These are phyloP conservation scores for Hermetia illucens DNA, from an alignment of 1,140 invertebrate genomes.

Conservation along the genomic window DNA sequence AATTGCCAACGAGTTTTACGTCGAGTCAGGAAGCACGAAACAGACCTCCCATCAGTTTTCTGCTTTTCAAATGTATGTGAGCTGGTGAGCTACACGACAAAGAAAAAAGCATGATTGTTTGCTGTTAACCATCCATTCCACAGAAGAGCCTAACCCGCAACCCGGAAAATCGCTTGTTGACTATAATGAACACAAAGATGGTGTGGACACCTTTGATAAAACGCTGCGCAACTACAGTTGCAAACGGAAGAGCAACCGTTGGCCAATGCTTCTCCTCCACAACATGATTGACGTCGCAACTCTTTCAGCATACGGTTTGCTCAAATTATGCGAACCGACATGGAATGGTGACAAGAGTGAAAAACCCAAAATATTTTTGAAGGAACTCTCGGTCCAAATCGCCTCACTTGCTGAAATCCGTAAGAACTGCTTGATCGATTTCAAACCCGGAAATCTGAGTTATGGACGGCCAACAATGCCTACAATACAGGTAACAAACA, in stretches of 20 bases:
- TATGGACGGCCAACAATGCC: not conserved
- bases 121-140: constrained; percentile 6
- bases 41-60: not conserved
- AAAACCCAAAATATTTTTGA: not conserved
- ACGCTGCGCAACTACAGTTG: constrained; percentile 6
- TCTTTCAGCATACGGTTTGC: not conserved
- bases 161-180: constrained; percentile 9
- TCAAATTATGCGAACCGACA: not conserved
- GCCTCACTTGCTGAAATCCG: not conserved
- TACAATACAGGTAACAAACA: not conserved
- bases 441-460: too few species aligned
- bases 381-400: not conserved
- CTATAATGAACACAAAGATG: constrained; percentile 12
- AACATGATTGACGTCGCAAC: constrained; percentile 7
- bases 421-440: not conserved
- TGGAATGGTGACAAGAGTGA: not conserved
- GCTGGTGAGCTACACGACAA: constrained; percentile 4
- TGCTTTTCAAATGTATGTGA: not conserved
- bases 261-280: constrained; percentile 11
- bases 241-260: constrained; percentile 10
- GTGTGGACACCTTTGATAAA: constrained; percentile 11
- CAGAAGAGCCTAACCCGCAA: constrained; percentile 6
- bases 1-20: constrained; percentile 1
- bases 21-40: not conserved
- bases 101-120: constrained; percentile 7